phyloP scores from a whole-genome alignment of 2,888 invertebrate genomes.

The Ochropleura leucogaster region DNA sequence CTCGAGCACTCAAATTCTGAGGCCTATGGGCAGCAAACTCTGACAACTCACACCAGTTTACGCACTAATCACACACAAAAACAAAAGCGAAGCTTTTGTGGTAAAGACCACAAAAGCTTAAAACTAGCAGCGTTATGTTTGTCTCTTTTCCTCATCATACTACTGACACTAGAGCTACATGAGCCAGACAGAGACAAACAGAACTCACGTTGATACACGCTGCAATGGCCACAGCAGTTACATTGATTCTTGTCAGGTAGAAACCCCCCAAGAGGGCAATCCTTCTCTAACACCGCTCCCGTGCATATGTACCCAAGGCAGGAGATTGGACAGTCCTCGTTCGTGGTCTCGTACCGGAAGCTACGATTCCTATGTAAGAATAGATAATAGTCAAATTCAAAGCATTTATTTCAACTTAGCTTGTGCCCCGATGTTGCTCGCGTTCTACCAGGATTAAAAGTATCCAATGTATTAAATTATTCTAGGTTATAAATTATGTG shows the following conservation, averaged over 20 bases:
- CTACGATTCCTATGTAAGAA: constrained; percentile 66
- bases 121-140: neutral
- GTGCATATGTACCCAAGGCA: constrained; percentile 81
- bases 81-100: no score
- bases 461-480: no score
- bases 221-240: constrained; percentile 86
- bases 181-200: constrained; percentile 5
- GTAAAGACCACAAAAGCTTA: neutral
- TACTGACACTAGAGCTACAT: neutral
- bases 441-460: no score
- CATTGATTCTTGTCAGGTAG: constrained; percentile 81
- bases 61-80: no score
- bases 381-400: no score
- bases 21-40: no score
- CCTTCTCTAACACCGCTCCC: constrained; percentile 71
- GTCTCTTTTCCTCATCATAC: neutral
- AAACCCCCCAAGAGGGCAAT: constrained; percentile 80
- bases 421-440: no score
- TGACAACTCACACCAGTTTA: no score
- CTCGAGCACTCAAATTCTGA: no score
- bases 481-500: no score
- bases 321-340: constrained; percentile 78
- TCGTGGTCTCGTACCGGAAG: constrained; percentile 79
- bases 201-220: constrained; percentile 81
- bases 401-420: neutral